A percentile compares a stretch with the other conserved stretches of the same genome.
These are phyloP conservation scores for Triplophysa rosa DNA, from an alignment of 2,113 vertebrate genomes.

Conservation along the genomic window DNA sequence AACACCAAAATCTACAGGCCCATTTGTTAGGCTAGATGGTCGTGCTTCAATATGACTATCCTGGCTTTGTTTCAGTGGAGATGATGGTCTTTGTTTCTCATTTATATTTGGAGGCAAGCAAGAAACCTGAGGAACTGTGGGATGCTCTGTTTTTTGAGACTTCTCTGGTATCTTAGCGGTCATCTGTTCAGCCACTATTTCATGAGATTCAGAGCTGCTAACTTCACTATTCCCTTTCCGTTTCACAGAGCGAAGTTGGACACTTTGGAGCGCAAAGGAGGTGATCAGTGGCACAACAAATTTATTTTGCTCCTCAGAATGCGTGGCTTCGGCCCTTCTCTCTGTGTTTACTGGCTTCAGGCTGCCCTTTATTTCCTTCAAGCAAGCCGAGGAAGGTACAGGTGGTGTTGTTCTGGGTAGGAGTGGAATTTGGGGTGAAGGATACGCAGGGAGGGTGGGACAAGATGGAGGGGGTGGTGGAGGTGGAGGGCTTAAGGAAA, in stretches of 20 bases:
- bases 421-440: conserved; percentile 51
- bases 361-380: conserved; percentile 70
- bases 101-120: conserved; percentile 53
- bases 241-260: conserved; percentile 86
- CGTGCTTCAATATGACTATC: conserved; percentile 52
- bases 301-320: conserved; percentile 61
- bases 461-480: conserved; percentile 60
- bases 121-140: conserved; percentile 40
- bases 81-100: conserved; percentile 62
- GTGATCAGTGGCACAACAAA: conserved; percentile 85
- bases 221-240: conserved; percentile 59
- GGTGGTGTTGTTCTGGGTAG: conserved; percentile 56
- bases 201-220: conserved; percentile 67
- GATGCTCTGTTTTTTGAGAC: conserved; percentile 63
- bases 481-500: conserved; percentile 65
- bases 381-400: conserved; percentile 69
- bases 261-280: conserved; percentile 83
- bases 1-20: neutral
- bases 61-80: conserved; percentile 64
- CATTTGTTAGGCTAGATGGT: conserved; percentile 41
- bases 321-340: conserved; percentile 37
- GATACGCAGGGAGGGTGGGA: conserved; percentile 43
- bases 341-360: conserved; percentile 54
- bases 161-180: conserved; percentile 69
- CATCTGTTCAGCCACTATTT: conserved; percentile 66